Base-by-base conservation (phyloP, 2,113 vertebrate genomes). In the Lophura nycthemera region DNA sequence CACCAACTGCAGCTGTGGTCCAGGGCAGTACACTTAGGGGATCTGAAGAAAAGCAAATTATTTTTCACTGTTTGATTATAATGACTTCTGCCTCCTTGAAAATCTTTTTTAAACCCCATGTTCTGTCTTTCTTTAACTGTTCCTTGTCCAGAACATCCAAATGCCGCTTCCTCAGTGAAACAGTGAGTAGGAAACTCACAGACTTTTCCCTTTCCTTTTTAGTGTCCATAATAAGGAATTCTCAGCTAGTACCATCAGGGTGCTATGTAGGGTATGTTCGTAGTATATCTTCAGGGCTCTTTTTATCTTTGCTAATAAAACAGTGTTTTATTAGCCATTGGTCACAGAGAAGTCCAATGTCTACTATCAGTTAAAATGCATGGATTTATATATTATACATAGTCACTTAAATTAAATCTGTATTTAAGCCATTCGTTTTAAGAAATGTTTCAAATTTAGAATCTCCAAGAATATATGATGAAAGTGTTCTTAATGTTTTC, bases 1-100 rank as follows among this genome's bases (percentile, higher is more conserved):
- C 90, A 80, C 81, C 72, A 83, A 2, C 65, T 86, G 69, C 75
- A 90, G 88, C 89, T 88, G 77, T 75, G 52, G n/a, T 64, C 65
- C 47, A 71, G n/a, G 67, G 60, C 50, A 76, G 21, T 45, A 60
- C 54, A 36, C 40, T 54, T 63, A 59, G 9, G 42, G 34, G 38
- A 67, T 74, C 43, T 69, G 69, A 91, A 79, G 36, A 45, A 60
- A 50, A 73, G 24, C 27, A 15, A 70, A 9, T 47, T 65, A 11
- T 84, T 88, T 63, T 45, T 27, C n/a, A 16, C 40, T 67, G 19
- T 29, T 83, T 67, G 67, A 43, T 70, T 83, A 1, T 34, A 13
- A 13, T 83, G 74, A 48, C 18, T 87, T 88, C 27, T 64, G 61
- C 2, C 6, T 86, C 22, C 18, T 16, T 71, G 34, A 40, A 69